Base-by-base conservation (phyloP, 2,888 invertebrate species). In the Lomographa bimaculata region DNA sequence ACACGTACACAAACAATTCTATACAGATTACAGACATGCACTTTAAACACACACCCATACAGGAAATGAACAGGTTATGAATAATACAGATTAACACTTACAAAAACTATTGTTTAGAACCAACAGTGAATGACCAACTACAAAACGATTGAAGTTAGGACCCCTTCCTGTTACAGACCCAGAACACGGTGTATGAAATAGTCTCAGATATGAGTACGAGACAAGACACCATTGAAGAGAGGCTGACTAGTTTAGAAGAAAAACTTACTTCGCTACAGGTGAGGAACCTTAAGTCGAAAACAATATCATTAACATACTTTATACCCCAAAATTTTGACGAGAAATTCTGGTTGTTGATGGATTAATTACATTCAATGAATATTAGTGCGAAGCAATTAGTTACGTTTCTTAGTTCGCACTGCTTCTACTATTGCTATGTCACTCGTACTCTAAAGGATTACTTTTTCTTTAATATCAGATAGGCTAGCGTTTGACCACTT, bases 121-220 rank as follows among this genome's bases (percentile, higher is more conserved):
- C 76, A 61, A 71, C 79, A 82, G 68, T 86, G 56, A 60, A 58
- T 43, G 69, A 64, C 64, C 86, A 74, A 80, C 89, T 77, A 64
- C 89, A 84, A 87, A 78, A 68, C 89, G 78, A 89, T 83, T 90
- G 87, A 90, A 78, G 83, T 77, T 80, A 90, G 90, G 87, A 90
- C 78, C 90, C 90, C 77, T 89, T 89, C 72, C 73, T 90, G 65
- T 90, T 91, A 56, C 92, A 99, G 98, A 98, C 98, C 55, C 98
- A 98, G 90, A 97, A 97, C 73, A 97, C 97, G 34, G 98, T 99
- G 59, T 98, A 98, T 82, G 99, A 98, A 90, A 95, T 99, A 67
- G 98, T 99, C 54, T 97, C 98, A 38, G 99, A 99, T 70, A 97
- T 99, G 95, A 97, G 97, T 74, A 94, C 95, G 46, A 94, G 98